A percentile compares a stretch with the other conserved stretches of the same genome.
These are phyloP conservation scores for Pristionchus japonicus DNA, from an alignment of 2,888 invertebrate species.

Conservation along the genomic window DNA sequence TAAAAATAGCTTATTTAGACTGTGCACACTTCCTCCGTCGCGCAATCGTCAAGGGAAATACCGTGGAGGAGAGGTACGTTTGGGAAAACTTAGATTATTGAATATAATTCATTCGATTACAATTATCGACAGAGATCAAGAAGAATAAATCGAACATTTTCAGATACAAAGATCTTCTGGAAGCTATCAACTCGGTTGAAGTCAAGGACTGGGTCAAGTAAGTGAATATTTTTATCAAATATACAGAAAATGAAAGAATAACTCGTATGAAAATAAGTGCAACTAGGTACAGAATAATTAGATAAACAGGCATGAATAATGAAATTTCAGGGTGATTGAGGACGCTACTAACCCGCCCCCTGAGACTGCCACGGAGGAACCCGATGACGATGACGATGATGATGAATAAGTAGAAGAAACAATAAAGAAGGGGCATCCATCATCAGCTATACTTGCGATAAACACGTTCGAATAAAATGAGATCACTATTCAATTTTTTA, in stretches of 20 bases:
- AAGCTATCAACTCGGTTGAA: neutral
- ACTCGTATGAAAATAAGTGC: neutral
- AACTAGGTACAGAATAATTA: neutral
- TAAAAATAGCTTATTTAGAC: neutral
- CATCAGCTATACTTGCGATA: neutral
- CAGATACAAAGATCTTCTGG: neutral
- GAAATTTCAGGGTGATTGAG: neutral
- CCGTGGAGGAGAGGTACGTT: neutral
- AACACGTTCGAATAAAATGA: neutral
- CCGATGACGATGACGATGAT: neutral
- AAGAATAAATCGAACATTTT: neutral
- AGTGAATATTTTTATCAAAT: neutral
- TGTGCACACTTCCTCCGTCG: neutral
- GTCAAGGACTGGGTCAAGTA: conserved; percentile 3
- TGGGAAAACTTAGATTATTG: neutral
- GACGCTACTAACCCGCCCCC: neutral
- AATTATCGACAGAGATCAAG: neutral
- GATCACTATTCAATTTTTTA: neutral
- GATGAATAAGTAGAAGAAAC: neutral
- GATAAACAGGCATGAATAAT: neutral
- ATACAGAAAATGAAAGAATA: neutral
- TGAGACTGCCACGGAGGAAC: neutral
- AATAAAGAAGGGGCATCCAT: neutral
- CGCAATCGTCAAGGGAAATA: conserved; percentile 12
- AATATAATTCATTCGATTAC: neutral